These are phyloP conservation scores for Leucophenga varia DNA, from an alignment of 1,140 invertebrate genomes.

Conservation along the genomic window DNA sequence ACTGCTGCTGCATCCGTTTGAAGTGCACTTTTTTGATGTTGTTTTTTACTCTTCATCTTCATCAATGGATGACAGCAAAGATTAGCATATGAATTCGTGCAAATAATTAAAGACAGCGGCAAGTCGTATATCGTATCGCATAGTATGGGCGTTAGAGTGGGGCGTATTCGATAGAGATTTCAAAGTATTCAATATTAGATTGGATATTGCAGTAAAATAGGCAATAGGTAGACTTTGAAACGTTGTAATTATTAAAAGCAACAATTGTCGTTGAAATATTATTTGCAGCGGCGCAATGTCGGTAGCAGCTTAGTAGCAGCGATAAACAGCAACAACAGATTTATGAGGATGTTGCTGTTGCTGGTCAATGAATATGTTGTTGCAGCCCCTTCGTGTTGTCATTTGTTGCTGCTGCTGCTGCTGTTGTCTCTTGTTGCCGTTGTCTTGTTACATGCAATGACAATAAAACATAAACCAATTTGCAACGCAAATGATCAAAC, in stretches of 20 bases:
- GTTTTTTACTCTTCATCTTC: constrained; percentile 16
- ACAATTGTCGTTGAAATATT: constrained; percentile 7
- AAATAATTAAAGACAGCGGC: constrained; percentile 36
- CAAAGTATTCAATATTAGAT: too few species aligned
- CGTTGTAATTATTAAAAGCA: constrained; percentile 26
- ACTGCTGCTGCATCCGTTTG: too few species aligned
- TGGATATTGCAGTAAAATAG: too few species aligned
- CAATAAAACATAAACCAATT: constrained; percentile 37
- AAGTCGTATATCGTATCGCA: too few species aligned
- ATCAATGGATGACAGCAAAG: constrained; percentile 26
- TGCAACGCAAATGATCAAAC: constrained; percentile 28
- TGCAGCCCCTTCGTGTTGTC: not conserved
- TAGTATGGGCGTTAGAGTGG: too few species aligned
- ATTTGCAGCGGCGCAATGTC: constrained; percentile 11
- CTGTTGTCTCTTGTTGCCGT: not conserved
- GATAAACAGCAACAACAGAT: too few species aligned
- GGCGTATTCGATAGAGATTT: too few species aligned
- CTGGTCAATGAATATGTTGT: not conserved
- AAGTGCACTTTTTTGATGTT: too few species aligned
- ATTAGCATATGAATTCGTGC: constrained; percentile 37
- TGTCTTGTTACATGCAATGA: not conserved
- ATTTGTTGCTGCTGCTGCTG: constrained; percentile 5
- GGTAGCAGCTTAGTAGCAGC: too few species aligned
- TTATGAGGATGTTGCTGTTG: constrained; percentile 10
- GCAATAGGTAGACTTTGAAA: constrained; percentile 14